These are phyloP conservation scores for Eilema caniola DNA, from an alignment of 2,888 invertebrate species.

Conservation along the genomic window DNA sequence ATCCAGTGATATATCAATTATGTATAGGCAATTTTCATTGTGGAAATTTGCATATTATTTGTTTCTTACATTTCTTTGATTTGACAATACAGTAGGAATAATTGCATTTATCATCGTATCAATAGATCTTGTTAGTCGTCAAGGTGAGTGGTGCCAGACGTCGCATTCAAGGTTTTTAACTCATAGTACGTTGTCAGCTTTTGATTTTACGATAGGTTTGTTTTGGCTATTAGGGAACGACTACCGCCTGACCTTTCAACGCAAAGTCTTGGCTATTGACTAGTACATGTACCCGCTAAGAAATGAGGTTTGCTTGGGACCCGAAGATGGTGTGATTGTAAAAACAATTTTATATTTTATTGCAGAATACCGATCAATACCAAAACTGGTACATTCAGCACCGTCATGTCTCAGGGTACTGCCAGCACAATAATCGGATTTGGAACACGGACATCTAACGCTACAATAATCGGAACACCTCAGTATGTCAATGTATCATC, in stretches of 20 bases:
- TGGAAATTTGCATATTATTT: not conserved
- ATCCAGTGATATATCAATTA: no score
- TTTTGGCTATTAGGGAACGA: no score
- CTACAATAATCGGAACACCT: constrained; percentile 76
- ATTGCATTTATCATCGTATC: no score
- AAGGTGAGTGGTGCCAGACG: no score
- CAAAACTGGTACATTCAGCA: constrained; percentile 79
- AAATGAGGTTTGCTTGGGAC: no score
- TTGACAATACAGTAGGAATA: not conserved
- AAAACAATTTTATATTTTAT: constrained; percentile 27
- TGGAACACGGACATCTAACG: constrained; percentile 76
- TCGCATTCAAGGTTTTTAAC: no score
- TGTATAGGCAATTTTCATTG: no score
- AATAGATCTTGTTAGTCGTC: no score
- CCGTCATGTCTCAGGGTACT: constrained; percentile 83
- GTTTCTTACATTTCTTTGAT: not conserved
- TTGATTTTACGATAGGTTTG: no score
- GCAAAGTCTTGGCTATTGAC: no score
- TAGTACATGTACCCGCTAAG: not conserved
- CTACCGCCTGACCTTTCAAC: no score
- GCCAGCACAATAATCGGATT: constrained; percentile 82
- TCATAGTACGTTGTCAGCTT: no score
- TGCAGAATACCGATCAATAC: constrained; percentile 80
- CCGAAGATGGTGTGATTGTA: not conserved
- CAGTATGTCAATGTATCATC: constrained; percentile 83